Conservation (phyloP, 2,888 invertebrate genomes). For the Malthinus flaveolus region DNA sequence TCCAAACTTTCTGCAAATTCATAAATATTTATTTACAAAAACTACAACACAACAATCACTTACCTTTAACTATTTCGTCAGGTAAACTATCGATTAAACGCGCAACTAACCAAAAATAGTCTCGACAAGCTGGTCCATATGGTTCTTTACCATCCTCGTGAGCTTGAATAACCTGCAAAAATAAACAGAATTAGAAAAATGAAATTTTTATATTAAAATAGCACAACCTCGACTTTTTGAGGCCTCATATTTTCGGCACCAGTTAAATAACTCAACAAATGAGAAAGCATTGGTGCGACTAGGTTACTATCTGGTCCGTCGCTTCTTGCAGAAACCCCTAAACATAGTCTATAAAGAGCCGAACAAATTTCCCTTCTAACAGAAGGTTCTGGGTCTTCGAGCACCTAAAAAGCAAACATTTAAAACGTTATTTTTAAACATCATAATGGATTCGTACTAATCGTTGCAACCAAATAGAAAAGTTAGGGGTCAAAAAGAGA, state of each 20-base stretch:
- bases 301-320: slow-evolving; percentile 62
- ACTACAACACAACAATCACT: background rate
- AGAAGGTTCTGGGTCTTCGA: slow-evolving; percentile 91
- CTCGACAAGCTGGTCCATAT: slow-evolving; percentile 91
- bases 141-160: slow-evolving; percentile 86
- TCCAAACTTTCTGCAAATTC: slow-evolving; percentile 56
- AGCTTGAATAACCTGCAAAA: slow-evolving; percentile 49
- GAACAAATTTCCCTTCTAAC: slow-evolving; percentile 91
- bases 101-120: slow-evolving; percentile 92
- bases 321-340: slow-evolving; percentile 62
- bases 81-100: slow-evolving; percentile 85
- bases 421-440: background rate
- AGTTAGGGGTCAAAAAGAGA: slow-evolving; percentile 74
- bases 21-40: background rate
- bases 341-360: slow-evolving; percentile 85
- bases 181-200: background rate
- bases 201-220: slow-evolving; percentile 32
- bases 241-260: slow-evolving; percentile 86
- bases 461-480: slow-evolving; percentile 81
- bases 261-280: slow-evolving; percentile 78
- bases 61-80: slow-evolving; percentile 75
- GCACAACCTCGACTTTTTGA: slow-evolving; percentile 54
- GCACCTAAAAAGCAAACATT: slow-evolving; percentile 50
- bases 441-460: slow-evolving; percentile 53
- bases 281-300: slow-evolving; percentile 78